phyloP scores from a whole-genome alignment of 2,797 vertebrate genomes.

The Synanceia verrucosa region DNA sequence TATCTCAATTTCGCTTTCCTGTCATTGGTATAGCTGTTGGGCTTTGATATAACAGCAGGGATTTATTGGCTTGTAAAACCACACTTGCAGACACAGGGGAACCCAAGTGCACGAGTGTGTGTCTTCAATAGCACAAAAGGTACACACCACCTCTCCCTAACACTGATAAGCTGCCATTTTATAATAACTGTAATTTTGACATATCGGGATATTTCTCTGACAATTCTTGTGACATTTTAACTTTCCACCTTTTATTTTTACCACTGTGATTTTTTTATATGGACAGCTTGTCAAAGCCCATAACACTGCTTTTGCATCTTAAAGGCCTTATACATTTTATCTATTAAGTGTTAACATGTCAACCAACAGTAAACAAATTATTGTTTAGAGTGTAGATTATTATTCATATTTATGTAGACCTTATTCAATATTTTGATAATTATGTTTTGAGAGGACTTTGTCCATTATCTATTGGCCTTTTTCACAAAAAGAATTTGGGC shows the following conservation, averaged over 20 bases:
- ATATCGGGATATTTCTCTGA: neutral
- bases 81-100: conserved; percentile 31
- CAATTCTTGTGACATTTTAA: neutral
- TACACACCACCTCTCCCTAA: neutral
- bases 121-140: neutral
- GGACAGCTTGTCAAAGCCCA: neutral
- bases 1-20: conserved; percentile 22
- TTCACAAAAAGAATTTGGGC: neutral
- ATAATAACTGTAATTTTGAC: neutral
- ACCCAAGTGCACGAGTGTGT: neutral
- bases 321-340: neutral
- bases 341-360: neutral
- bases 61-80: conserved; percentile 57
- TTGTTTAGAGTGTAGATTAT: too few relatives aligned
- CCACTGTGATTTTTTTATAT: too few relatives aligned
- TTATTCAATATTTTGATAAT: neutral
- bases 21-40: conserved; percentile 26
- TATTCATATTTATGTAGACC: neutral
- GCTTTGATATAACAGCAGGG: conserved; percentile 38
- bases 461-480: neutral
- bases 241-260: conserved; percentile 1
- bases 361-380: too few relatives aligned
- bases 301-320: neutral
- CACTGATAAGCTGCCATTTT: neutral
- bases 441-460: neutral